Percentiles rank a stretch among this genome's conserved stretches.
phyloP scores from a whole-genome alignment of 2,113 vertebrate genomes.

The Lepisosteus oculatus region DNA sequence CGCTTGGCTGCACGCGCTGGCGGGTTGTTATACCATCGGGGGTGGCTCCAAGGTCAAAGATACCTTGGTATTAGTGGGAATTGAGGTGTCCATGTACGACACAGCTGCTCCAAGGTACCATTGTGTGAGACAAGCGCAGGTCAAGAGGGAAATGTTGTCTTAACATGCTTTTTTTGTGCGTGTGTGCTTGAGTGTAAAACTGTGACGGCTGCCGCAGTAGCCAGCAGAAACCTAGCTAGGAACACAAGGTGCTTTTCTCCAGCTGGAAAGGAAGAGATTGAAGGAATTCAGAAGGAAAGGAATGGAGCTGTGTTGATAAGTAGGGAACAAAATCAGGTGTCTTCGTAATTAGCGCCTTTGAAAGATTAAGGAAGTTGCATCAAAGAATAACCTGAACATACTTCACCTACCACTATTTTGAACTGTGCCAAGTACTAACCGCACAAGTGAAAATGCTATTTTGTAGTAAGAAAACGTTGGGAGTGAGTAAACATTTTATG shows the following conservation, averaged over 20 bases:
- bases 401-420: background rate
- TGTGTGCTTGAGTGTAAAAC: slow-evolving; percentile 3
- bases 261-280: background rate
- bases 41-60: slow-evolving; percentile 70
- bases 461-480: no score
- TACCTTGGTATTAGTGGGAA: slow-evolving; percentile 37
- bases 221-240: background rate
- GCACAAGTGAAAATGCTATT: no score
- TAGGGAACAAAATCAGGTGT: background rate
- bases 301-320: background rate
- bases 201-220: slow-evolving; percentile 2
- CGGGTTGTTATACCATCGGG: slow-evolving; percentile 66
- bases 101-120: slow-evolving; percentile 20
- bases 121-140: slow-evolving; percentile 37
- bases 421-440: no score
- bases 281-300: background rate
- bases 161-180: slow-evolving; percentile 12
- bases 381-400: background rate
- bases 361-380: background rate
- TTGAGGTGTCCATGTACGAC: slow-evolving; percentile 38
- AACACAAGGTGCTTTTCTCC: background rate
- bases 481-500: no score
- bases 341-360: background rate
- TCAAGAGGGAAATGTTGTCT: slow-evolving; percentile 33
- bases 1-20: slow-evolving; percentile 69